Percentiles rank a stretch among this genome's conserved stretches.
Evolutionary conservation across 1,140 invertebrate genomes (phyloP).

Genomic region (Apocrypta bakeri): DNA sequence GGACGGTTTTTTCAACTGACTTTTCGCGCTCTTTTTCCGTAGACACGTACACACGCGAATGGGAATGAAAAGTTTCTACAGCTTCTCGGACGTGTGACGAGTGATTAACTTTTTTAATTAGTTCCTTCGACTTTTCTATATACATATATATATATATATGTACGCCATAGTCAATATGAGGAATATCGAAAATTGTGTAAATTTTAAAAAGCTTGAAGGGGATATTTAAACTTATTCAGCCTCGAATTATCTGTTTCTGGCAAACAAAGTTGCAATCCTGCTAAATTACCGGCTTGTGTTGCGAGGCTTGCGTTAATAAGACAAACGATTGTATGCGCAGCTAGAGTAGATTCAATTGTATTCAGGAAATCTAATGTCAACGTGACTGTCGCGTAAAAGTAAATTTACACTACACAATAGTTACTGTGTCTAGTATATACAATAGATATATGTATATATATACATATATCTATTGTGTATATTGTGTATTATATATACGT

Average conservation of each 20-base stretch:
- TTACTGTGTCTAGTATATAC: too few relatives aligned
- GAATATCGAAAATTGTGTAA: background rate
- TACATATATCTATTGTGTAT: too few relatives aligned
- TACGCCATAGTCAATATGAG: background rate
- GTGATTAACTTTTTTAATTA: background rate
- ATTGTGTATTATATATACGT: too few relatives aligned
- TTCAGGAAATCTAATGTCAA: too few relatives aligned
- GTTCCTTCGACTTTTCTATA: background rate
- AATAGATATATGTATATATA: too few relatives aligned
- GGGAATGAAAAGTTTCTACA: background rate
- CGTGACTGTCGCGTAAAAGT: too few relatives aligned
- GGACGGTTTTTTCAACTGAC: background rate
- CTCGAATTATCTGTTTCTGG: background rate
- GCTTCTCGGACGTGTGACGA: background rate
- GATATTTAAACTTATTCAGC: background rate
- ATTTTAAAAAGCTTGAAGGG: too few relatives aligned
- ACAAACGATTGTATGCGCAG: background rate
- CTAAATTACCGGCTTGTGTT: background rate
- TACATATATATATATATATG: too few relatives aligned
- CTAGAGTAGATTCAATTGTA: background rate
- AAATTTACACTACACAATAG: too few relatives aligned
- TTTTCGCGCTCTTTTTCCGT: background rate
- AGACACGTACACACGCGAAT: background rate
- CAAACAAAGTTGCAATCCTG: background rate
- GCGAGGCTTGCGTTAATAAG: background rate